Conservation (phyloP, 2,888 invertebrate genomes). For the Drosophila greeni region DNA sequence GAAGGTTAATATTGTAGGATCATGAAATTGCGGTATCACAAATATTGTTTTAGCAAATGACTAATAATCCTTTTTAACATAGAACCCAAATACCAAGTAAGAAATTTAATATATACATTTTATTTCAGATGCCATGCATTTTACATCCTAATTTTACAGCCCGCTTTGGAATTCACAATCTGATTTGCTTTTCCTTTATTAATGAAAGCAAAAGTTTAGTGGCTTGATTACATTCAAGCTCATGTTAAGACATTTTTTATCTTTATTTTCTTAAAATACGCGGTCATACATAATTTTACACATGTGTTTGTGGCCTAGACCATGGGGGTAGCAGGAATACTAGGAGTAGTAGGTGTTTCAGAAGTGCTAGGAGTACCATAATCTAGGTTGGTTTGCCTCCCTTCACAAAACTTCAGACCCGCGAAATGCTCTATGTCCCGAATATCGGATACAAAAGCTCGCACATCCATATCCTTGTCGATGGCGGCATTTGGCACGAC, state of each 20-base stretch:
- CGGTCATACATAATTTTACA: background rate
- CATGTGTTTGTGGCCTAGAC: background rate
- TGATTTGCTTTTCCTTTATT: too few relatives aligned
- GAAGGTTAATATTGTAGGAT: too few relatives aligned
- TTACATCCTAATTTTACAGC: background rate
- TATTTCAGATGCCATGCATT: background rate
- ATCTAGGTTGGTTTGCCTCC: conserved; percentile 80
- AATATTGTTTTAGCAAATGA: too few relatives aligned
- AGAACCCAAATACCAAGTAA: too few relatives aligned
- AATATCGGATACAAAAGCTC: conserved; percentile 88
- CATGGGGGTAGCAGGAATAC: too few relatives aligned
- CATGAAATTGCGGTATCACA: too few relatives aligned
- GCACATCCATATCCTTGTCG: conserved; percentile 85
- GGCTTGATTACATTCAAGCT: background rate
- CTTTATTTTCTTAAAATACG: background rate
- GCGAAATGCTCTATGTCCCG: conserved; percentile 93
- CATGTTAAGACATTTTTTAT: background rate
- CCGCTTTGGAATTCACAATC: too few relatives aligned
- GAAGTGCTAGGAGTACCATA: too few relatives aligned
- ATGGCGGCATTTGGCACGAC: conserved; percentile 94
- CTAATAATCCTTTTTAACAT: too few relatives aligned
- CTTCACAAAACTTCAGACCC: conserved; percentile 93
- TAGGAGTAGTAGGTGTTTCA: too few relatives aligned
- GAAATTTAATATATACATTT: too few relatives aligned
- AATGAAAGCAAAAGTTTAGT: background rate